Base-by-base conservation (phyloP, 2,113 vertebrate genomes). In the Lethenteron reissneri region DNA sequence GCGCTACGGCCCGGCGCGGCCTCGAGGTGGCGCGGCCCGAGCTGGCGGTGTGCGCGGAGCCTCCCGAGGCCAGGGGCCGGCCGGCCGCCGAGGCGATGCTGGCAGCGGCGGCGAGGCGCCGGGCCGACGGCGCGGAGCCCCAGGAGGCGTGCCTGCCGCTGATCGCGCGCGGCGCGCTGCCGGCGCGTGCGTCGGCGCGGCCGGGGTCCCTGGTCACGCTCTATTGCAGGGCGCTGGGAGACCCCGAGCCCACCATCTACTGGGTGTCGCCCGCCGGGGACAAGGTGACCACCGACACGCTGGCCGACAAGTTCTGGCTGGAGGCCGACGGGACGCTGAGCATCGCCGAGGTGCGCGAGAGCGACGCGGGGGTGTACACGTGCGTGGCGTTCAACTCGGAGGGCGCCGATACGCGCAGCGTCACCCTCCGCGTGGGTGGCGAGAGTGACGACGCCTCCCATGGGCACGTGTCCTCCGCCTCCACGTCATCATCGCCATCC, bases 1-100 rank as follows among this genome's bases (percentile, higher is more conserved):
- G 82, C 74, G 82, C 85, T 0, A 68, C 11, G 11, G 64, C 64
- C n/a, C 8, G n/a, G n/a, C 77, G 79, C n/a, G 81, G 73, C 8
- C 83, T 99, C 58, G 87, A 92, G 74, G 88, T 99, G 79, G 91
- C 97, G 2, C 90, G 97, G 74, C 94, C 94, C 0, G 88, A 94
- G 78, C 88, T 89, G 57, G 95, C 89, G 0, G 79, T 97, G 11
- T 99, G 94, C 0, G 85, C 87, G 0, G 94, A 95, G 74, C 92
- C 94, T 1, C 88, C 90, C 0, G 94, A 99, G 72, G 83, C 95
- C 2, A 84, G 82, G 78, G 81, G 80, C 71, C 83, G 82, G 17
- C 85, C 80, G 3, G 80, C 97, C 17, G 84, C 85, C 3, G 88
- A 95, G 7, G 86, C 95, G 1, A 88, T 90, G 1, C 84, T 91